Evolutionary conservation across 2,888 invertebrate species (phyloP), one percentile per base, ranked within the genome.

Genomic region (Melitaea athalia): DNA sequence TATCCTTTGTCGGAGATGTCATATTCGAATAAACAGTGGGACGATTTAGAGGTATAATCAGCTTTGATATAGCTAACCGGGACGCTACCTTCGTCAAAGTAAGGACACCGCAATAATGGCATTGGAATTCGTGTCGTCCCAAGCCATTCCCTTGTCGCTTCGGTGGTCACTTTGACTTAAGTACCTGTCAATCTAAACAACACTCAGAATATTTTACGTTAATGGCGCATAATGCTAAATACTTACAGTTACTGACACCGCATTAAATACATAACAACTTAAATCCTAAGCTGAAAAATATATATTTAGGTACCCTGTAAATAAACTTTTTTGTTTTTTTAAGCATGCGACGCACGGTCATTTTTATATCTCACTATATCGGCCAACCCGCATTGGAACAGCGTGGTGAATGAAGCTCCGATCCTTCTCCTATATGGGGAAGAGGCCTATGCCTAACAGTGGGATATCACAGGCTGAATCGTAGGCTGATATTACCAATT

Each of bases 91-190:
- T 90, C 89, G 89, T 91, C 90, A 90, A 88, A 87, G 79, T 83
- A 82, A 85, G 83, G 82, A 84, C 81, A 79, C 84, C 85, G 81
- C 86, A 89, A 87, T 89, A 88, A 87, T 81, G 85, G 81, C 85
- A 81, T 81, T 72, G 85, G 87, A 88, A 89, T 89, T 89, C 87
- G 87, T 89, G 88, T 88, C 87, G 83, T 85, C 84, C 85, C 83
- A 83, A 86, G 83, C 74, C 53, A 64, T 45, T 77, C 82, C 84
- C 81, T 82, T 84, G 81, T 82, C 83, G 81, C 80, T 76, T 75
- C 24, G 15, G 85, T 84, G 85, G 85, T 87, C 85, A 86, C 85
- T 60, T 86, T 85, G 80, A 84, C 80, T 83, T 82, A 83, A 88
- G 83, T 82, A 87, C 86, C 86, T 87, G 87, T 83, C 88, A 83